Conservation (phyloP, 2,113 vertebrate species). For the Grantiella picta region DNA sequence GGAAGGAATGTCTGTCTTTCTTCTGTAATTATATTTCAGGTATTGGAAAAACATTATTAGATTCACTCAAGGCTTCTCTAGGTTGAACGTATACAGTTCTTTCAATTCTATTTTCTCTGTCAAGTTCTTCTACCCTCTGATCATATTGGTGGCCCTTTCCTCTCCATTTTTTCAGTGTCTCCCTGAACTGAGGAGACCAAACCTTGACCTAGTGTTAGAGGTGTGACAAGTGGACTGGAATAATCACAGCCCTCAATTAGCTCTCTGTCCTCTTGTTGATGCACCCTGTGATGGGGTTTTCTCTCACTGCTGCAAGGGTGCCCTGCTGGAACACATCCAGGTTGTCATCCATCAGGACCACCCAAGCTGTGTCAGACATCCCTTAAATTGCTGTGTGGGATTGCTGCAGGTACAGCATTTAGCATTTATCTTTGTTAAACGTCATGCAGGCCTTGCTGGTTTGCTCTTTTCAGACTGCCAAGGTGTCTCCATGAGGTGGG, state of each 20-base stretch:
- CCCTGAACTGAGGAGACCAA: background rate
- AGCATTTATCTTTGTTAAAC: background rate
- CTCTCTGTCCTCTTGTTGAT: background rate
- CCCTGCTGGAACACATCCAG: background rate
- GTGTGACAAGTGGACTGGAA: background rate
- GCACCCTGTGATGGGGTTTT: background rate
- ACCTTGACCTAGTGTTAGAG: background rate
- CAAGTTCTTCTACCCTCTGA: background rate
- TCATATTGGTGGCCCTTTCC: background rate
- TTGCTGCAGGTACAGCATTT: background rate
- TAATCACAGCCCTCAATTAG: background rate
- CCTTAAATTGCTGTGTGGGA: background rate
- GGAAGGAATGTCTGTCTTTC: background rate
- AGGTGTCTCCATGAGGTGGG: background rate
- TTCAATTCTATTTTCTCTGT: background rate
- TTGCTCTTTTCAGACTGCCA: background rate
- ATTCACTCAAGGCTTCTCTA: background rate
- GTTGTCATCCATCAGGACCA: background rate
- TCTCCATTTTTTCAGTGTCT: background rate
- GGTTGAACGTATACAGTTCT: background rate
- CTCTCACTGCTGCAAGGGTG: background rate
- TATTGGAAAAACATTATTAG: background rate
- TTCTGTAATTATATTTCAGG: background rate
- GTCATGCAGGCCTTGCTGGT: fast-evolving
- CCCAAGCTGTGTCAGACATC: background rate